phyloP scores from a whole-genome alignment of 2,888 invertebrate genomes.

The Xestia sexstrigata region DNA sequence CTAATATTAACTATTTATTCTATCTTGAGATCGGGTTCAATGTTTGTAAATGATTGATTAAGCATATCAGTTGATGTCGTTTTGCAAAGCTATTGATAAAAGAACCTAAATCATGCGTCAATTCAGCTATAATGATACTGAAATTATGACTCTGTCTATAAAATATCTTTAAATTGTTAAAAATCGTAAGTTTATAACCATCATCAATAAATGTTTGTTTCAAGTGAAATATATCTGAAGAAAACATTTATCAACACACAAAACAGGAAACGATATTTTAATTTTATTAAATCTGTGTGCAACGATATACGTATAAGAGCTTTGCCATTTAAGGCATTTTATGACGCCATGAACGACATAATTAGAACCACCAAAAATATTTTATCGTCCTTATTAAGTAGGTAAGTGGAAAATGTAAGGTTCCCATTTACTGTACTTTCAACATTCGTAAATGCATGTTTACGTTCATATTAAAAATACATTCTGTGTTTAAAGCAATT shows the following conservation, averaged over 20 bases:
- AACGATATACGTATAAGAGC: conserved; percentile 31
- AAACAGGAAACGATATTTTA: conserved; percentile 21
- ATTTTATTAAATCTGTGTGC: conserved; percentile 37
- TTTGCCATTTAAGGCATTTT: conserved; percentile 44
- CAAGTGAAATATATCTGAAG: not conserved
- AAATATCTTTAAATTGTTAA: not conserved
- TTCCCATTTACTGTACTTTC: conserved; percentile 43
- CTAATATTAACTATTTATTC: conserved; percentile 73
- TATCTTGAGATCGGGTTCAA: conserved; percentile 29
- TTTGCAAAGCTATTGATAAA: conserved; percentile 14
- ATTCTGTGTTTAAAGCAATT: conserved; percentile 31
- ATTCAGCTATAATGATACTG: conserved; percentile 17
- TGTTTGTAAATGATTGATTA: conserved; percentile 44
- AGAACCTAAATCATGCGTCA: conserved; percentile 12
- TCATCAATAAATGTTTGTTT: not conserved
- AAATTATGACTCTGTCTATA: conserved; percentile 1
- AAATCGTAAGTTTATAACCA: not conserved
- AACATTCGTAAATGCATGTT: conserved; percentile 50
- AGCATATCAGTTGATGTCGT: conserved; percentile 2
- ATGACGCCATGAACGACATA: conserved; percentile 44
- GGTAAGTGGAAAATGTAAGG: conserved; percentile 40
- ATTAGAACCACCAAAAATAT: conserved; percentile 55
- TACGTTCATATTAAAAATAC: conserved; percentile 40
- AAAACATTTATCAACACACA: conserved; percentile 1
- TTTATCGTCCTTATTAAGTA: conserved; percentile 56